A percentile compares a stretch with the other conserved stretches of the same genome.
phyloP scores from a whole-genome alignment of 2,797 vertebrate genomes.

The Characodon lateralis region DNA sequence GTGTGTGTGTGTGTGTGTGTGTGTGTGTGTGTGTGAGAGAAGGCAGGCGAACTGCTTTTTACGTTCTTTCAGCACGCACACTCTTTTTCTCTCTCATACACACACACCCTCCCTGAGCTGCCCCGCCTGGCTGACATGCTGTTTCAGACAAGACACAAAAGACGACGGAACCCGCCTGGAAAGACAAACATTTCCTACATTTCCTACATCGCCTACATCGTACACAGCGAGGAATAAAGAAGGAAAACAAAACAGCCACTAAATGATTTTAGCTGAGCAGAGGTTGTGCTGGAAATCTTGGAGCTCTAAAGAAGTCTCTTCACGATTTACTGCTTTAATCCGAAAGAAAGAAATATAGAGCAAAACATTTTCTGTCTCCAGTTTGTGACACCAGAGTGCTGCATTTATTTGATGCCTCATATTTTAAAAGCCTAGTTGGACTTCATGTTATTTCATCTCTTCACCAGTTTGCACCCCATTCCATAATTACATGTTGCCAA shows the following conservation, averaged over 20 bases:
- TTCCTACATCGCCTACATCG: slow-evolving; percentile 77
- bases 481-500: background rate
- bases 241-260: slow-evolving; percentile 65
- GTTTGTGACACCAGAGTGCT: slow-evolving; percentile 28
- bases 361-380: slow-evolving; percentile 29
- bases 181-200: slow-evolving; percentile 80
- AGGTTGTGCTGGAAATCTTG: slow-evolving; percentile 25
- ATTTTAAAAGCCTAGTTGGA: slow-evolving; percentile 38
- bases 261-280: slow-evolving; percentile 70
- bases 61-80: slow-evolving; percentile 72
- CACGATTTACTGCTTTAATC: slow-evolving; percentile 34
- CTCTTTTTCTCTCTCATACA: slow-evolving; percentile 60
- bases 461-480: background rate
- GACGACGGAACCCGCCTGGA: slow-evolving; percentile 75
- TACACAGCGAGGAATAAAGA: slow-evolving; percentile 43
- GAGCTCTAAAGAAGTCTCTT: slow-evolving; percentile 37
- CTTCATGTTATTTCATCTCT: background rate
- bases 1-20: slow-evolving; percentile 58
- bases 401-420: slow-evolving; percentile 50
- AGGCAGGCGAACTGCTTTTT: slow-evolving; percentile 77
- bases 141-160: slow-evolving; percentile 81
- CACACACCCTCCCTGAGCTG: slow-evolving; percentile 69
- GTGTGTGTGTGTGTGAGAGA: slow-evolving; percentile 23
- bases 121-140: slow-evolving; percentile 79
- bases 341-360: slow-evolving; percentile 26